Evolutionary conservation across 37 sponge, comb jelly and placozoan genomes (phyloP).

Genomic region (Cliona cf. orientalis): DNA sequence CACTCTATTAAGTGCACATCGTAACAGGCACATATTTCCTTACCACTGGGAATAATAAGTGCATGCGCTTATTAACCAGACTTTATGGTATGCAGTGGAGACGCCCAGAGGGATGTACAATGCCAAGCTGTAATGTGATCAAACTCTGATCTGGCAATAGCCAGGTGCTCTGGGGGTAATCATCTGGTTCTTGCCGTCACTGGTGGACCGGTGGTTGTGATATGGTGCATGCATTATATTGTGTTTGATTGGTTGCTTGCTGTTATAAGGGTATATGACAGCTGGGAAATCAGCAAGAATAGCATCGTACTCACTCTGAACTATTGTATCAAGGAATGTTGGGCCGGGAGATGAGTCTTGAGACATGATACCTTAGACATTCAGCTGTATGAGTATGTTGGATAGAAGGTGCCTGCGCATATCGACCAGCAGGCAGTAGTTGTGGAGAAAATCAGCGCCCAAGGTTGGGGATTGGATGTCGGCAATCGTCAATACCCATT

Average conservation of each 20-base stretch:
- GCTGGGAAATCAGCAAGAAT: constrained; percentile 12
- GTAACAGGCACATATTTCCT: too few species aligned
- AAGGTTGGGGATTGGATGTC: constrained; percentile 43
- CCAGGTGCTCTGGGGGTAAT: constrained; percentile 35
- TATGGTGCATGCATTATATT: constrained; percentile 30
- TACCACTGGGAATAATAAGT: too few species aligned
- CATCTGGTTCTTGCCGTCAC: constrained; percentile 26
- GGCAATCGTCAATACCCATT: constrained; percentile 26
- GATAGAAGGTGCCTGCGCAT: background rate
- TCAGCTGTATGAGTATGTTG: background rate
- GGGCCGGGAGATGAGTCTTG: constrained; percentile 6
- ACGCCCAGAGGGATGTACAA: constrained; percentile 62
- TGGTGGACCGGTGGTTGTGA: constrained; percentile 33
- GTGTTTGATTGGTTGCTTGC: constrained; percentile 8
- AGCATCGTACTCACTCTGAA: background rate
- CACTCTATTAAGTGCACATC: too few species aligned
- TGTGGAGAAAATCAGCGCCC: constrained; percentile 38
- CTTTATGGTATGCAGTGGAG: constrained; percentile 59
- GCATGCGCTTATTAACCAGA: too few species aligned
- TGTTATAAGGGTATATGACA: background rate
- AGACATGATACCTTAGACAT: constrained; percentile 8
- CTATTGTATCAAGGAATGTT: constrained; percentile 7
- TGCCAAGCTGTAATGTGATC: constrained; percentile 37
- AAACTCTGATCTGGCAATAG: constrained; percentile 33
- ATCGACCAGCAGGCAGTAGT: constrained; percentile 1